Evolutionary conservation across 1,140 invertebrate species (phyloP).

Genomic region (Prorops nasuta): DNA sequence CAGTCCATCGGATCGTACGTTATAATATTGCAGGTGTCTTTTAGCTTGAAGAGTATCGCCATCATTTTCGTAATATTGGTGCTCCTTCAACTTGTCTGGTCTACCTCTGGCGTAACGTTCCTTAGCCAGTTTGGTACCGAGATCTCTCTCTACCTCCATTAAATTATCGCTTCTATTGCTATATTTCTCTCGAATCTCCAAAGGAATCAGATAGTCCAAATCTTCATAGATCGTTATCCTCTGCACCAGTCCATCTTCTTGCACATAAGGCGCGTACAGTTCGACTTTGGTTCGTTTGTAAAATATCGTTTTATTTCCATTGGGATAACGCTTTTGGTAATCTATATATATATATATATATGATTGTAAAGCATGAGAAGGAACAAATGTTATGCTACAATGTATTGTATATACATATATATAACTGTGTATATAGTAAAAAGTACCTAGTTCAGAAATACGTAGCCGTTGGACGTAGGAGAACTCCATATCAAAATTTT

Average conservation of each 20-base stretch:
- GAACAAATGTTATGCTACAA: too few relatives aligned
- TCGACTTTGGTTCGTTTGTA: constrained; percentile 78
- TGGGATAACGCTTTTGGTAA: constrained; percentile 72
- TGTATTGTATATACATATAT: neutral
- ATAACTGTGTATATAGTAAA: neutral
- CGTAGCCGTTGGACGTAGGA: constrained; percentile 75
- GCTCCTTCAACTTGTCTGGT: constrained; percentile 67
- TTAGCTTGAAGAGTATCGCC: constrained; percentile 58
- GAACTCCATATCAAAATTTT: constrained; percentile 76
- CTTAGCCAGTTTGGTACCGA: constrained; percentile 57
- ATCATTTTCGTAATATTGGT: constrained; percentile 59
- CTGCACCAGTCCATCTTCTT: constrained; percentile 69
- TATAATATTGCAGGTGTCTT: constrained; percentile 69
- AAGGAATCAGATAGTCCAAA: constrained; percentile 62
- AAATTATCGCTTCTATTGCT: constrained; percentile 70
- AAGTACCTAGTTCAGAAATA: constrained; percentile 64
- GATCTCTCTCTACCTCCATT: constrained; percentile 60
- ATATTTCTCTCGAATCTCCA: constrained; percentile 68
- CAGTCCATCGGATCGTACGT: constrained; percentile 68
- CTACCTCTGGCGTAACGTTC: constrained; percentile 72
- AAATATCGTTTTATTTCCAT: constrained; percentile 66
- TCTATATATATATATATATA: constrained; percentile 52
- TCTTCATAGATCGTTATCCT: constrained; percentile 70
- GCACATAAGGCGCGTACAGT: constrained; percentile 73
- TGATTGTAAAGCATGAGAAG: neutral